phyloP scores from a whole-genome alignment of 2,113 vertebrate species.

The Octodon degus region DNA sequence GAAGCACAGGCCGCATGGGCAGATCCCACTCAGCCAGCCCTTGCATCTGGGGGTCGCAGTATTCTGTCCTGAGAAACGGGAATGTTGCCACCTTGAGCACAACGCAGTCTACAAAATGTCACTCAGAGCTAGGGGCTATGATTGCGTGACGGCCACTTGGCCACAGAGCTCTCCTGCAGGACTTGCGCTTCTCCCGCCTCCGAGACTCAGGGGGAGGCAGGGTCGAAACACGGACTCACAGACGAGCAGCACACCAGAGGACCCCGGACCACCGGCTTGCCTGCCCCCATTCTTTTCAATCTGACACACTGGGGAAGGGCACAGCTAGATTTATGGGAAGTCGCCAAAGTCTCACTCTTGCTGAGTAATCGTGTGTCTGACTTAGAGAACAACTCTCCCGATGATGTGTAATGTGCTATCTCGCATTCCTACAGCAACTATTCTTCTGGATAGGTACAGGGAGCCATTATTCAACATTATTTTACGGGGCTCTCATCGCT shows the following conservation, averaged over 20 bases:
- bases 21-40: no score
- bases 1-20: background rate
- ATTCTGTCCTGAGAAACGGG: background rate
- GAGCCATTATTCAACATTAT: background rate
- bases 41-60: background rate
- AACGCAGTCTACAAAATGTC: background rate
- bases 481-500: background rate
- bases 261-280: background rate
- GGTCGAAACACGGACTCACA: background rate
- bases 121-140: background rate
- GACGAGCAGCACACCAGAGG: background rate
- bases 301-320: background rate
- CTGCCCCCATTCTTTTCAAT: background rate
- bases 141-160: accelerated
- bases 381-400: background rate
- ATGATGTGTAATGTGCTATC: background rate
- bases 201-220: background rate
- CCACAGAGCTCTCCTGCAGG: background rate
- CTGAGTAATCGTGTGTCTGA: background rate
- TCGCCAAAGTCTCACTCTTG: slow-evolving; percentile 36
- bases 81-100: background rate
- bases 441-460: background rate
- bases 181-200: background rate
- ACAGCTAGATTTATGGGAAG: background rate
- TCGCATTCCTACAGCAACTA: background rate